Evolutionary conservation across 2,797 vertebrate species (phyloP), one percentile per base, ranked within the genome.

Genomic region (Botia kubotai): DNA sequence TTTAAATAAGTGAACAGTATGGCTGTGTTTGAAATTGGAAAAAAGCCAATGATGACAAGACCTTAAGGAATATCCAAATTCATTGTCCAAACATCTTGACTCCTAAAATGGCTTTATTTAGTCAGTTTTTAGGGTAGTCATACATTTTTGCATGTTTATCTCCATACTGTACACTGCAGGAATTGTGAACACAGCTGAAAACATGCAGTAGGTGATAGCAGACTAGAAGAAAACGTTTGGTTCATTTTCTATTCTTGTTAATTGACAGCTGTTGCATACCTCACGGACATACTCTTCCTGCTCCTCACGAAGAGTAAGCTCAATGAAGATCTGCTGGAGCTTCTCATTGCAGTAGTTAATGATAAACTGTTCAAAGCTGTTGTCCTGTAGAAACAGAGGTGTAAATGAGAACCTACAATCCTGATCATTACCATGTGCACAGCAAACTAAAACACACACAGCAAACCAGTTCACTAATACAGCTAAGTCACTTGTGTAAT

Each of bases 261-360:
- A 52, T 52, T 29, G 67, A 68, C 2, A 12, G 26, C 0, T 46
- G 50, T 21, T 21, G 55, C 86, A 86, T 90, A 97, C 98, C 96
- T 99, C 98, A 88, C 97, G 92, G 82, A 99, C 75, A 77, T 99
- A 99, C 57, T 99, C 98, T 86, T 99, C 98, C 91, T 99, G 98
- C 85, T 99, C 98, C 87, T 99, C 97, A 13, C 96, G 97, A 81
- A 99, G 92, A 6, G 98, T 99, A 26, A 99, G 94, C 87, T 99
- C 98, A 55, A 99, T 99, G 94, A 99, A 99, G 91, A 99, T 98
- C 91, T 99, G 98, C 88, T 99, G 98, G 81, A 99, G 88, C 89
- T 99, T 99, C 92, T 99, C 98, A 33, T 99, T 99, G 89, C 98
- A 99, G 89, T 99, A 99, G 92, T 99, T 99, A 89, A 99, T 99